Evolutionary conservation across 2,113 vertebrate species (phyloP), one percentile per base, ranked within the genome.

Genomic region (Sphaerodactylus townsendi): DNA sequence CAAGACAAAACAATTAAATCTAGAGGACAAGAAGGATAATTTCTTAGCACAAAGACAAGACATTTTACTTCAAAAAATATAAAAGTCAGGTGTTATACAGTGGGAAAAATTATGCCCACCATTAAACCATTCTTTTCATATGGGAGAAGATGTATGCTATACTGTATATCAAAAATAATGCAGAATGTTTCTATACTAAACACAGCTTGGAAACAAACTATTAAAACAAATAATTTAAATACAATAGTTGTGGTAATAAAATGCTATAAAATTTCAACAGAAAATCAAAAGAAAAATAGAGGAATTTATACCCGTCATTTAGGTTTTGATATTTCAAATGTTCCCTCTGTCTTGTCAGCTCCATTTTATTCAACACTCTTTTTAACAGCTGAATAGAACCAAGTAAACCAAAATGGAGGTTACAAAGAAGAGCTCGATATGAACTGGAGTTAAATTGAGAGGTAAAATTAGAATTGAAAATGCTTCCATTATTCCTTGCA

Each of bases 391-490:
- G 89, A 93, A 89, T 77, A 89, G 82, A 86, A 56, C 65, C 62
- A 46, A 81, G 53, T 68, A 83, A 92, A 92, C 66, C 88, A 93
- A 92, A 90, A 82, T 90, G 44, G 81, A 66, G 65, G 91, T 85
- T 92, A 90, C 53, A 65, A 30, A 73, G 59, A 69, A 65, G 2
- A 75, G 37, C 56, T 50, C 23, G 10, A 86, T 44, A 66, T 78
- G 41, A 83, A 85, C 74, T 10, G 71, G 86, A 85, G 87, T 19
- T 25, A 77, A 59, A 46, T 41, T 25, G 65, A 69, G 83, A 88
- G 37, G 23, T 83, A 77, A 84, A 85, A n/a, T 3, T 50, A 74
- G 33, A 23, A 56, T 91, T 85, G 56, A 73, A 89, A 91, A 78
- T 71, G 66, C 65, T 28, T 78, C 48, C 23, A 50, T n/a, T 50